A percentile compares a stretch with the other conserved stretches of the same genome.
Evolutionary conservation across 2,888 invertebrate species (phyloP).

Genomic region (Alloscopus bannaensis): DNA sequence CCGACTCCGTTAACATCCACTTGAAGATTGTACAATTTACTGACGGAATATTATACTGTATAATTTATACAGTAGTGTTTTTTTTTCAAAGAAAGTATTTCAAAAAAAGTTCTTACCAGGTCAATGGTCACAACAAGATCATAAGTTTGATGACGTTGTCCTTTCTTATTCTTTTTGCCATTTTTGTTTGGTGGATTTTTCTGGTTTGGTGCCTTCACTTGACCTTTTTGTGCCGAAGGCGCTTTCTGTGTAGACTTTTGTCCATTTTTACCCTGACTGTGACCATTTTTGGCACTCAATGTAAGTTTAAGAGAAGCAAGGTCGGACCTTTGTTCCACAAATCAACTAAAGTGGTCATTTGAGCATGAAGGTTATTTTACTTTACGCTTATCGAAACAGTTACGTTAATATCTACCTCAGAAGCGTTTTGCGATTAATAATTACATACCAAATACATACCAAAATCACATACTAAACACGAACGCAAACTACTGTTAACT

Average conservation of each 20-base stretch:
- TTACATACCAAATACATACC: too few species aligned
- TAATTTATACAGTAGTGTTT: neutral
- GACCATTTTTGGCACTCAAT: slow-evolving; percentile 71
- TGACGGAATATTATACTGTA: slow-evolving; percentile 2
- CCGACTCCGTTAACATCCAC: too few species aligned
- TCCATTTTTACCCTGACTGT: slow-evolving; percentile 74
- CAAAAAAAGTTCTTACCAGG: slow-evolving; percentile 80
- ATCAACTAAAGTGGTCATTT: too few species aligned
- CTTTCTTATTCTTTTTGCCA: slow-evolving; percentile 84
- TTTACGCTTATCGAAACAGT: too few species aligned
- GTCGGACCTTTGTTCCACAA: slow-evolving; percentile 38
- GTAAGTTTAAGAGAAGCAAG: slow-evolving; percentile 53
- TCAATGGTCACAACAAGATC: slow-evolving; percentile 89
- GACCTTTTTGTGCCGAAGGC: slow-evolving; percentile 84
- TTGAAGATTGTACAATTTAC: too few species aligned
- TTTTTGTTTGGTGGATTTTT: slow-evolving; percentile 74
- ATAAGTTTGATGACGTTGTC: slow-evolving; percentile 87
- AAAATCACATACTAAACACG: too few species aligned
- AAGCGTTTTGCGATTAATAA: too few species aligned
- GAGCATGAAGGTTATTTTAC: too few species aligned
- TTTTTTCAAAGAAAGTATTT: too few species aligned
- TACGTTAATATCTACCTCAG: too few species aligned
- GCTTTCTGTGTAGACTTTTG: slow-evolving; percentile 80
- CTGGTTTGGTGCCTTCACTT: slow-evolving; percentile 83
- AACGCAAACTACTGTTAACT: too few species aligned